A percentile compares a stretch with the other conserved stretches of the same genome.
phyloP scores from a whole-genome alignment of 2,888 invertebrate genomes.

The Noctua fimbriata region DNA sequence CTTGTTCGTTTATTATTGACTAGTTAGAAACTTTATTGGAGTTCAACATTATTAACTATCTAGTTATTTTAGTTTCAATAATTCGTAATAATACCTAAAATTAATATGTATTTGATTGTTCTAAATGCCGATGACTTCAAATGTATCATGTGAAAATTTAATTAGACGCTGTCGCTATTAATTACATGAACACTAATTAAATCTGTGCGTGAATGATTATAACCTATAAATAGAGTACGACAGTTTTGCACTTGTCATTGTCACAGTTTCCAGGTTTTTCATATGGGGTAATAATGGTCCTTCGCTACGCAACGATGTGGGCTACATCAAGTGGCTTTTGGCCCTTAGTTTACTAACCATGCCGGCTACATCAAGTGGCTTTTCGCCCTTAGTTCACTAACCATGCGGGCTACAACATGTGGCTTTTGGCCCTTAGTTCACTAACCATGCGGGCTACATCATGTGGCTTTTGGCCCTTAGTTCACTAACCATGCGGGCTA shows the following conservation, averaged over 20 bases:
- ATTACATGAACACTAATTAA: conserved; percentile 2
- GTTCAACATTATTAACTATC: neutral
- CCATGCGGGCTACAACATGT: too few relatives aligned
- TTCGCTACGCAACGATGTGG: neutral
- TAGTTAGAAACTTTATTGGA: neutral
- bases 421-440: neutral
- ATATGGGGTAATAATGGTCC: neutral
- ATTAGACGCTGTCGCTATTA: neutral
- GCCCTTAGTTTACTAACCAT: too few relatives aligned
- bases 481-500: too few relatives aligned
- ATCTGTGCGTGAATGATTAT: neutral
- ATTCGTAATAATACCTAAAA: neutral
- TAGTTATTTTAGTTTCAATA: conserved; percentile 1
- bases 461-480: neutral
- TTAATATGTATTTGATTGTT: neutral
- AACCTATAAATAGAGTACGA: neutral
- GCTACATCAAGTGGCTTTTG: neutral
- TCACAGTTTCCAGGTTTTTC: neutral
- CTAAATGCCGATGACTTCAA: neutral
- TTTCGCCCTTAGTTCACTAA: neutral
- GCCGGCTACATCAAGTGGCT: too few relatives aligned
- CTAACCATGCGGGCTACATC: too few relatives aligned
- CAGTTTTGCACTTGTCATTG: neutral
- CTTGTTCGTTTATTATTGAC: neutral
- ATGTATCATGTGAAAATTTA: neutral